These are phyloP conservation scores for Nycticryphes semicollaris DNA, from an alignment of 2,113 vertebrate species.

Conservation along the genomic window DNA sequence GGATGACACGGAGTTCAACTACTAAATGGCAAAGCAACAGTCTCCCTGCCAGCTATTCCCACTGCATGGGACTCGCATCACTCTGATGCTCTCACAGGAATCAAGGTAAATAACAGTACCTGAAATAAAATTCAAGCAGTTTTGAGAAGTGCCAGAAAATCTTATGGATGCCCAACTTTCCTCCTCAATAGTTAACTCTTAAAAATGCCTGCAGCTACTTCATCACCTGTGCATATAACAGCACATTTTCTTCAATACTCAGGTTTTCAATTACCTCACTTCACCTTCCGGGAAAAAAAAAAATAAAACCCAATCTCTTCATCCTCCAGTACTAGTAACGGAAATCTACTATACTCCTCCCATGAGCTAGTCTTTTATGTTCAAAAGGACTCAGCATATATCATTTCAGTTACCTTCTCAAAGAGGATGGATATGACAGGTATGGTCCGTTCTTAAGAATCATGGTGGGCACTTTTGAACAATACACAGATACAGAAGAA, in stretches of 20 bases:
- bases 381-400: background rate
- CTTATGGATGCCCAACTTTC: background rate
- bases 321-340: background rate
- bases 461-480: slow-evolving; percentile 39
- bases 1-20: background rate
- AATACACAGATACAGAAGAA: slow-evolving; percentile 50
- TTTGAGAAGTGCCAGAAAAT: background rate
- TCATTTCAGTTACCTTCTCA: background rate
- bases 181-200: background rate
- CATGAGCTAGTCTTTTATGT: background rate
- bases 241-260: background rate
- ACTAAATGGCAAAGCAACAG: background rate
- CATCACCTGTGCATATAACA: background rate
- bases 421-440: background rate
- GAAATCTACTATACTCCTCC: background rate
- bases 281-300: background rate
- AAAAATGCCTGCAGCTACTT: background rate
- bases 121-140: slow-evolving; percentile 36
- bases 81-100: background rate
- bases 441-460: background rate
- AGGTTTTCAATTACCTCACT: background rate
- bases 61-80: background rate
- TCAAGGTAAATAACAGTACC: background rate
- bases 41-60: background rate
- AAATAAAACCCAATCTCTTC: background rate